These are phyloP conservation scores for Lepisosteus osseus DNA, from an alignment of 2,113 vertebrate genomes.

Conservation along the genomic window DNA sequence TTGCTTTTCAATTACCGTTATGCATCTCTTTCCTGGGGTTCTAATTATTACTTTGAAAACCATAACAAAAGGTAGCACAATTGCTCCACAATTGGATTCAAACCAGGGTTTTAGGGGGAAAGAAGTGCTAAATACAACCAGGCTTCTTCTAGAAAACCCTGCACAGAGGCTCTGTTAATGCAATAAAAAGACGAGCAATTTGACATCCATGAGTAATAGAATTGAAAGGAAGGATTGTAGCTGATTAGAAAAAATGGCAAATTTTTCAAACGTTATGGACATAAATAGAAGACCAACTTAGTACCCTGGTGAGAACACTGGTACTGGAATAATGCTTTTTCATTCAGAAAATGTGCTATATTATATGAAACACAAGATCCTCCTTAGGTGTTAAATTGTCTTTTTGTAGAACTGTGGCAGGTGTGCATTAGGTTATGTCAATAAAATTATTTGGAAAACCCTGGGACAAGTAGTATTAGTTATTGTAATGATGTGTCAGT, in stretches of 20 bases:
- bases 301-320: slow-evolving; percentile 15
- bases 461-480: slow-evolving; percentile 41
- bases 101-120: neutral
- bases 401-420: slow-evolving; percentile 21
- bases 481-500: slow-evolving; percentile 50
- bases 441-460: slow-evolving; percentile 25
- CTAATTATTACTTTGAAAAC: slow-evolving; percentile 6
- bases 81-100: neutral
- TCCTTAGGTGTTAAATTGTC: slow-evolving; percentile 9
- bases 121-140: slow-evolving; percentile 3
- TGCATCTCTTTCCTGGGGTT: slow-evolving; percentile 10
- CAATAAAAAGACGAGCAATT: slow-evolving; percentile 3
- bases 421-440: slow-evolving; percentile 34
- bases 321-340: neutral
- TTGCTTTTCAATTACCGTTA: slow-evolving; percentile 7
- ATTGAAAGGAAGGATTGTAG: neutral
- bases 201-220: slow-evolving; percentile 9
- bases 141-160: slow-evolving; percentile 11
- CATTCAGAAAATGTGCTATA: slow-evolving; percentile 5
- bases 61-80: slow-evolving; percentile 9
- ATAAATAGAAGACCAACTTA: neutral
- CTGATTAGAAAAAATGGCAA: neutral
- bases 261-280: neutral
- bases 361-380: slow-evolving; percentile 1
- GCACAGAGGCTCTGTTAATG: neutral